These are phyloP conservation scores for Pipistrellus pipistrellus DNA, from an alignment of 2,797 vertebrate genomes.

Conservation along the genomic window DNA sequence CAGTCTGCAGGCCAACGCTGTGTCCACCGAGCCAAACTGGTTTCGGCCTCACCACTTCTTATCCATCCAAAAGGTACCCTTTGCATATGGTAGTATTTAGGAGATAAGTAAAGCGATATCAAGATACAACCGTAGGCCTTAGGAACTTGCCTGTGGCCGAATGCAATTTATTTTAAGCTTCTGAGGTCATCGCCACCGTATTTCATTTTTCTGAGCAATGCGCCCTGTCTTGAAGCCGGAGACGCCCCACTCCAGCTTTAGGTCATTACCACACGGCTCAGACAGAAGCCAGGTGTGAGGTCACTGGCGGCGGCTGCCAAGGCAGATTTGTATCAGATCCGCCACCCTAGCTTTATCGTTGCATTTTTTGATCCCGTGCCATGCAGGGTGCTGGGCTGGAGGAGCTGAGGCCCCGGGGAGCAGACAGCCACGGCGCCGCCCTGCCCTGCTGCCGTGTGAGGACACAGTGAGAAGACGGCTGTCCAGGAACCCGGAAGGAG, in stretches of 20 bases:
- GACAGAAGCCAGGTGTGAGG: not conserved
- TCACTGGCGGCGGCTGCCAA: not conserved
- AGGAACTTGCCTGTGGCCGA: accelerated
- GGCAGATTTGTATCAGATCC: not conserved
- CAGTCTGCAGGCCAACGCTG: too few species aligned
- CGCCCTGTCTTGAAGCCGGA: not conserved
- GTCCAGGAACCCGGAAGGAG: not conserved
- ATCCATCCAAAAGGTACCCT: accelerated
- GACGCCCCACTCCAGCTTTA: not conserved
- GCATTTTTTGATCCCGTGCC: accelerated
- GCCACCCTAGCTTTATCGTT: accelerated
- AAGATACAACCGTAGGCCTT: not conserved
- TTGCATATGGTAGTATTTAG: accelerated
- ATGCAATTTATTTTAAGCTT: not conserved
- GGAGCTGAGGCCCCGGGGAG: accelerated
- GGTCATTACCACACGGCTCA: not conserved
- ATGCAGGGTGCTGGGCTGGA: not conserved
- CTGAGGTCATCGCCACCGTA: not conserved
- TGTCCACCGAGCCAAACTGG: too few species aligned
- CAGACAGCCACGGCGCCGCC: not conserved
- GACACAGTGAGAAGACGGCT: too few species aligned
- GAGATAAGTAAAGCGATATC: accelerated
- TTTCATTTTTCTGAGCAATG: not conserved
- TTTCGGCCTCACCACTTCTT: too few species aligned
- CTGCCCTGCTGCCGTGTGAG: not conserved